Base-by-base conservation (phyloP, 2,888 invertebrate genomes). In the Apamea sordens region DNA sequence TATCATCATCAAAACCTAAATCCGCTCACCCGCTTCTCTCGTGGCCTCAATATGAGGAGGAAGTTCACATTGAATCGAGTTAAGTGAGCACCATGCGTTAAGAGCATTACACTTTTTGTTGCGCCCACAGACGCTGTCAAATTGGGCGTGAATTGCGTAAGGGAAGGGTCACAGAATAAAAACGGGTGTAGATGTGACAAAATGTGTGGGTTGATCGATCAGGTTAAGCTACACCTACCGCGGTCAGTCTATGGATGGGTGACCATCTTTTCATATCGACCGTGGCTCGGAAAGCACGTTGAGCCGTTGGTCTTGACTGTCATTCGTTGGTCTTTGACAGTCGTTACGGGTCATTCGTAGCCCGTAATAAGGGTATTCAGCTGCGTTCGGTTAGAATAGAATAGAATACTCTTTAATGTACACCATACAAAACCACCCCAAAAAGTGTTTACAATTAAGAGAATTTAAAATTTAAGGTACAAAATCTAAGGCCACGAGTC, bases 21-120 rank as follows among this genome's bases (percentile, higher is more conserved):
- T 59, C 24, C n/a, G 6, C 36, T n/a, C 0, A 0, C n/a, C 59
- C 88, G 80, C 86, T 63, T 4, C 4, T 73, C 63, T 78, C 28
- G 6, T 61, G 68, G 87, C 88, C 77, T 73, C 63, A 18, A 72
- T 73, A 50, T 71, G 63, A 71, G 72, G 70, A 80, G 87, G 86
- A 89, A 89, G 65, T 87, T 89, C 85, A 80, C 86, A 88, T 89
- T 86, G 89, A 91, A 92, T 92, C 90, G 90, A 91, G 91, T 92
- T 93, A 91, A 92, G 91, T 91, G 91, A 91, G 91, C 90, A 86
- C 90, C 89, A 89, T 90, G 91, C 92, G 93, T 92, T 93, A 92
- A 93, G 90, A 92, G 92, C 91, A 93, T 94, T 93, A 94, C 92
- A 93, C 93, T 93, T 93, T 93, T 94, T 93, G 92, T 90, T 90